phyloP scores from a whole-genome alignment of 2,113 vertebrate species.

The Mesoclemmys tuberculata region DNA sequence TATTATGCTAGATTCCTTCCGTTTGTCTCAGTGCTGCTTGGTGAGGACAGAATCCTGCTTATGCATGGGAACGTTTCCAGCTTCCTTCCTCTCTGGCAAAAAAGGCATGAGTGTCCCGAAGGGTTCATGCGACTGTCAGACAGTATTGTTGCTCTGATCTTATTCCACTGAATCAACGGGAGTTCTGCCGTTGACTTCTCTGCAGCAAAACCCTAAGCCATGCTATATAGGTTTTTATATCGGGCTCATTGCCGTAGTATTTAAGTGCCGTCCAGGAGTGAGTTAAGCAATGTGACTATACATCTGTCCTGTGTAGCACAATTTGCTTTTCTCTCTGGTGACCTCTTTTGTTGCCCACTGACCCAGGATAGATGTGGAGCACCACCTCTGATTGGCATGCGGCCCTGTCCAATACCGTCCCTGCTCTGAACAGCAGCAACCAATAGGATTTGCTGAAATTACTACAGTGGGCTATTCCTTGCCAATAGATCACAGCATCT shows the following conservation, averaged over 20 bases:
- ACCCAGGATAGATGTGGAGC: not conserved
- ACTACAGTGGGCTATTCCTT: not conserved
- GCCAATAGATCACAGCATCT: not conserved
- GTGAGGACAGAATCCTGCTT: not conserved
- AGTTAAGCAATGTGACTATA: not conserved
- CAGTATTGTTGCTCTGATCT: not conserved
- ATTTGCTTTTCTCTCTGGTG: not conserved
- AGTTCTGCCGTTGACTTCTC: not conserved
- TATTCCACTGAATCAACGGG: not conserved
- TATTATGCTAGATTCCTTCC: not conserved
- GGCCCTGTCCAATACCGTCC: not conserved
- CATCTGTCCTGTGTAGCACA: too few species aligned
- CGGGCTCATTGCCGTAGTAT: not conserved
- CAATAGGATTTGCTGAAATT: not conserved
- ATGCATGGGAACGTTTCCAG: not conserved
- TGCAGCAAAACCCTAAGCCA: not conserved
- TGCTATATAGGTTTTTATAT: not conserved
- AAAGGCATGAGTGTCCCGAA: rapidly evolving
- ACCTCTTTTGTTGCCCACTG: rapidly evolving
- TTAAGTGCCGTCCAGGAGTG: not conserved
- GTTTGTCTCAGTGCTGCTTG: not conserved
- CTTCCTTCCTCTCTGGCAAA: not conserved
- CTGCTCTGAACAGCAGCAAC: not conserved
- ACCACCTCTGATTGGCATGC: not conserved
- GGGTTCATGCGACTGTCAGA: not conserved